Evolutionary conservation across 2,797 vertebrate species (phyloP).

Genomic region (Eupleurogrammus muticus): DNA sequence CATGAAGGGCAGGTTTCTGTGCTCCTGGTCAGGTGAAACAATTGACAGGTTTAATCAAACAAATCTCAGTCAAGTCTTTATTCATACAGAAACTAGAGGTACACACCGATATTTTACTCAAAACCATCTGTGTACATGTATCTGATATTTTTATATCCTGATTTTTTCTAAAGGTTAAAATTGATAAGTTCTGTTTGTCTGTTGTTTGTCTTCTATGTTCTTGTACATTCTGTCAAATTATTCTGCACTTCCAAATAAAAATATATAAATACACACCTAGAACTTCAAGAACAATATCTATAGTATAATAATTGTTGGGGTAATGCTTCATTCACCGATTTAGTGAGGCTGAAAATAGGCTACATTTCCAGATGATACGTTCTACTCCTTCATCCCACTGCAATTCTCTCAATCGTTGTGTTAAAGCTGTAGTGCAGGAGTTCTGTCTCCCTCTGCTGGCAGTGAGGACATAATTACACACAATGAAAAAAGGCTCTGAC

Average conservation of each 20-base stretch:
- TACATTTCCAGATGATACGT: no score
- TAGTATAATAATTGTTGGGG: neutral
- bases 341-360: no score
- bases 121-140: neutral
- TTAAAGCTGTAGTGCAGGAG: neutral
- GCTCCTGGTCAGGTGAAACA: constrained; percentile 83
- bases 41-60: neutral
- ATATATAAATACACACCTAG: no score
- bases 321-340: neutral
- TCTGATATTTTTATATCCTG: neutral
- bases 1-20: constrained; percentile 98
- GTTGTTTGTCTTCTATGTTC: no score
- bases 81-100: neutral
- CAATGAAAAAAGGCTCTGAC: no score
- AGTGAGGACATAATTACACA: no score
- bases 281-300: neutral
- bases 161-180: neutral
- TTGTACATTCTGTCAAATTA: no score
- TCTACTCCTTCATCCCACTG: no score
- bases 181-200: neutral
- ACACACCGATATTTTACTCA: neutral
- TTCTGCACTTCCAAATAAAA: no score
- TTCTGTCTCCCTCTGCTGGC: no score
- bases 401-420: neutral
- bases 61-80: neutral